Evolutionary conservation across 2,797 vertebrate species (phyloP), one percentile per base, ranked within the genome.

Genomic region (Lophius americanus): DNA sequence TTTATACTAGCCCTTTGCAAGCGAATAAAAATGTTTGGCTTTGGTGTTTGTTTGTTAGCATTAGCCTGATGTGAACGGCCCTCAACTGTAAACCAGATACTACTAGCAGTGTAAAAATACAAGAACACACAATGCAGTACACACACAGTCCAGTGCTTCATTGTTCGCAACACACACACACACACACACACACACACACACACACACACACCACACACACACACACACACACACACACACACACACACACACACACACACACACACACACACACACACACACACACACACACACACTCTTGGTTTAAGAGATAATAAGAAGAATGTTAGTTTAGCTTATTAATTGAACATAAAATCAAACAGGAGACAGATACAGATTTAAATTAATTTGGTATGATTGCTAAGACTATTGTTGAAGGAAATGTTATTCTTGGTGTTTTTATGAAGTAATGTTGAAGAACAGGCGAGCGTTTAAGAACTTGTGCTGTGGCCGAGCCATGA

Each of bases 241-340:
- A 52, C 11, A 11, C 54, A 39, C 36, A 4, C 35, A 59, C 7
- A 11, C 44, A 61, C 14, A 49, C 47, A 57, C 38, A 53, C 57
- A 56, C 49, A 49, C 35, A 52, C 6, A 32, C 38, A 52, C 11
- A 52, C 35, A 13, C 10, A 56, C 14, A 56, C 35, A 49, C 58
- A 48, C 58, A 62, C 14, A 42, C 38, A 9, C 3, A n/a, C 64
- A 66, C 67, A 38, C 65, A 47, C 57, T 55, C 62, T 66, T 36
- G 42, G 52, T 64, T 66, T 85, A n/a, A n/a, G n/a, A n/a, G n/a
- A n/a, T n/a, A n/a, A 82, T 84, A 86, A 84, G 86, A 64, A 57
- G 73, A 86, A 76, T 75, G 85, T 83, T 89, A 62, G 78, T 84
- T 87, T 88, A 76, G 64, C 71, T 84, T 84, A 90, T 87, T 65